phyloP scores from a whole-genome alignment of 1,140 invertebrate genomes.

The Campoletis sonorensis region DNA sequence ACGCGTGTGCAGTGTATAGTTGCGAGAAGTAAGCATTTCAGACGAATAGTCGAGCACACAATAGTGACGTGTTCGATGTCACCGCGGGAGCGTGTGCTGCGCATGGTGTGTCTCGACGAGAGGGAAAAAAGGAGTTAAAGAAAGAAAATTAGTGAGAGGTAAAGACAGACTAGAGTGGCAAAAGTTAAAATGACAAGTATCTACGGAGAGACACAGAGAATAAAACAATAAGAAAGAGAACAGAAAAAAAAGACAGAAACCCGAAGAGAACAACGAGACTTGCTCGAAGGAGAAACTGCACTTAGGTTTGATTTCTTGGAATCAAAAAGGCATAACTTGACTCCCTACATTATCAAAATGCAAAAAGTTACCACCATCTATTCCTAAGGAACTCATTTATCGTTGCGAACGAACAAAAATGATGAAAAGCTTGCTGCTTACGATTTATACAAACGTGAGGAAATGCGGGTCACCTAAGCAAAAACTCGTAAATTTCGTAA shows the following conservation, averaged over 20 bases:
- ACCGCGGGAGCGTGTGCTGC: constrained; percentile 24
- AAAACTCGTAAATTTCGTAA: background rate
- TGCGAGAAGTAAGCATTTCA: constrained; percentile 57
- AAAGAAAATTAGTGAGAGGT: background rate
- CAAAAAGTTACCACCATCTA: background rate
- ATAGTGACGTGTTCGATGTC: constrained; percentile 63
- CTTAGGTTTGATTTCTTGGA: background rate
- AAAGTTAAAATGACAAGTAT: background rate
- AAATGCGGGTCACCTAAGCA: background rate
- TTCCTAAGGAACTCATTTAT: background rate
- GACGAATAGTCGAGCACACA: constrained; percentile 57
- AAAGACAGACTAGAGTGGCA: background rate
- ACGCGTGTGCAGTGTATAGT: constrained; percentile 32
- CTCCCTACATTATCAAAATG: background rate
- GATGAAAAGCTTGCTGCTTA: background rate
- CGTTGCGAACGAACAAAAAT: background rate
- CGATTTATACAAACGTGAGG: background rate
- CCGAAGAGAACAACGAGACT: background rate
- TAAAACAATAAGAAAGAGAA: background rate
- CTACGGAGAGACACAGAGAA: constrained; percentile 30
- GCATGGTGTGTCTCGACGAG: constrained; percentile 21
- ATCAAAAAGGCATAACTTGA: background rate
- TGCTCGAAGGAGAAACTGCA: background rate
- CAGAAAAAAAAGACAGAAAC: background rate
- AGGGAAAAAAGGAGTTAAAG: constrained; percentile 37